Base-by-base conservation (phyloP, 2,888 invertebrate genomes). In the Sceliomorpha sp. region DNA sequence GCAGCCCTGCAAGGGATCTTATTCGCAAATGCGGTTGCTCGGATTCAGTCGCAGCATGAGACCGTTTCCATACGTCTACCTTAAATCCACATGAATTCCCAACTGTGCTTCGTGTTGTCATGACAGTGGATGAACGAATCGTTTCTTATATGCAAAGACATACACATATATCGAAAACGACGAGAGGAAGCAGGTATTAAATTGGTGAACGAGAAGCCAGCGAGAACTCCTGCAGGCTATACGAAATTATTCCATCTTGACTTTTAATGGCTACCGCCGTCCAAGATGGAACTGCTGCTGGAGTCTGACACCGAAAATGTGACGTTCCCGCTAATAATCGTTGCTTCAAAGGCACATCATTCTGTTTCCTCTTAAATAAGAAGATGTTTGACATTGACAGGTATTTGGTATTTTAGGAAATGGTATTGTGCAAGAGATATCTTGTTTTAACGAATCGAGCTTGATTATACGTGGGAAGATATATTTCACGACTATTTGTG, bases 241-340 rank as follows among this genome's bases (percentile, higher is more conserved):
- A 26, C 45, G 37, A 67, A 59, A 62, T 69, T 58, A 62, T 62
- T 69, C 58, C 51, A 69, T 69, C 58, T 45, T 47, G 32, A 53
- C 39, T 55, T 68, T 56, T 50, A 50, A 29, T 55, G 14, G 67
- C 67, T 67, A 67, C 67, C 60, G 55, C 36, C 47, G 47, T 9
- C 26, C 27, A 26, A 6, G 10, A 9, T 47, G 47, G 13, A 17
- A 26, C 34, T 50, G 37, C 50, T 15, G 37, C 68, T 34, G 45
- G 37, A 17, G 59, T 29, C 50, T 58, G 44, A 24, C 47, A 44
- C 51, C 60, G 29, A 55, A 53, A 60, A 53, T 55, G 53, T 60
- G 37, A 67, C 67, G 67, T 60, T 60, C 55, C 26, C 32, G 14
- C 48, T 66, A 42, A 53, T 60, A 67, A 68, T 67, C 59, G 48